Evolutionary conservation across 1,140 invertebrate genomes (phyloP), one percentile per base, ranked within the genome.

Genomic region (Pissodes strobi): DNA sequence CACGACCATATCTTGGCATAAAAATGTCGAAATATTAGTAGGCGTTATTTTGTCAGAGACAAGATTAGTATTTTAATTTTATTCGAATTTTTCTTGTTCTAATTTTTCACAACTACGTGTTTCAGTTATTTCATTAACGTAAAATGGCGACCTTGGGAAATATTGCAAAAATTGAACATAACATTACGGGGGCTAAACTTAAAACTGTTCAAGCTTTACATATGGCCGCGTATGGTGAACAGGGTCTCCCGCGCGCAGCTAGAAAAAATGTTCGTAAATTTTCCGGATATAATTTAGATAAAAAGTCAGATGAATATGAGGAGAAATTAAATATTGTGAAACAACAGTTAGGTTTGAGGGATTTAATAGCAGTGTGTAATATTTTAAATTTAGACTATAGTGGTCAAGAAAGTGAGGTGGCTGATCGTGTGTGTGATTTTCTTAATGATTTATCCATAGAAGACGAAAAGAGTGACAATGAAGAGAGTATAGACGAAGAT

Each of bases 321-420:
- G 45, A 10, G 10, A 48, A 48, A 12, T 5, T 48, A 48, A 8
- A 1, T 1, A 10, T 21, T 21, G 21, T 48, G 18, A 43, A 43
- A 6, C 6, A 23, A 1, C 18, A 48, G 1, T 1, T 48, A 23
- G 15, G 22, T 2, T 48, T 21, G 15, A 12, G 45, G 10, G 45
- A 48, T 23, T 48, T 48, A 17, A 23, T 21, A 8, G 45, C 45
- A 1, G 18, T 48, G 10, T 48, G 45, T 22, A 18, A 25, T 17
- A 22, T 48, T 48, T 22, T 19, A 48, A 23, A 48, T 8, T 21
- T 48, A 22, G 45, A 48, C 22, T 48, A 48, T 48, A 1, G 8
- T 1, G 45, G 45, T 18, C 1, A 21, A 48, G 9, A 21, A 1
- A 22, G 18, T 2, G 17, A 23, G 10, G 21, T 48, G 1, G 15